Base-by-base conservation (phyloP, 2,888 invertebrate genomes). In the Gibbula magus region DNA sequence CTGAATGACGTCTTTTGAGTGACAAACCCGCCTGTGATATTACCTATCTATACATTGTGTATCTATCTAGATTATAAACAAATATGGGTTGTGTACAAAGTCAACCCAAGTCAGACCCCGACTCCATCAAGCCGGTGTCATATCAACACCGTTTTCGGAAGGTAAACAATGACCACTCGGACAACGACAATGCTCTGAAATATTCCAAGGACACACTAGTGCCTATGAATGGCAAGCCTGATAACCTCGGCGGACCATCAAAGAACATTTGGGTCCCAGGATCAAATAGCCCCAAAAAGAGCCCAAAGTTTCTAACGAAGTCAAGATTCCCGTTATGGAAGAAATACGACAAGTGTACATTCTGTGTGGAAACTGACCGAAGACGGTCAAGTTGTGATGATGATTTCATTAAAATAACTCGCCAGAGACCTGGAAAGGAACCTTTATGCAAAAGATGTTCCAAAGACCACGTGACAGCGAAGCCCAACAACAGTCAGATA, bases 271-370 rank as follows among this genome's bases (percentile, higher is more conserved):
- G 52, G 53, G n/a, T 29, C 2, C 13, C n/a, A 0, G 20, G 29
- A 20, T n/a, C 20, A n/a, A 29, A 8, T 18, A n/a, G 32, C 16
- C 75, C 25, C 16, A 45, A 45, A 10, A n/a, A 61, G 18, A 1
- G 39, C 29, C 25, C 13, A 0, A 22, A 61, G 8, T 22, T 20
- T n/a, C 20, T 32, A 10, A 78, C 67, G 32, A 78, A 67, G 20
- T 25, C 53, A 1, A 67, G 74, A 4, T 84, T 84, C 52, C 84
- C 84, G 0, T 39, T 79, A 0, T 84, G 84, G 84, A 78, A 79
- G 56, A 75, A 81, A 29, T 78, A 80, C 61, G 79, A 79, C 25
- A 75, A 77, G 20, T 79, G 79, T 52, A 61, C 78, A 4, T 79
- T 80, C 76, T 79, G 82, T 52, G 76, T 79, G 32, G 20, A 53